Evolutionary conservation across 2,113 vertebrate genomes (phyloP).

Genomic region (Silurus glanis): DNA sequence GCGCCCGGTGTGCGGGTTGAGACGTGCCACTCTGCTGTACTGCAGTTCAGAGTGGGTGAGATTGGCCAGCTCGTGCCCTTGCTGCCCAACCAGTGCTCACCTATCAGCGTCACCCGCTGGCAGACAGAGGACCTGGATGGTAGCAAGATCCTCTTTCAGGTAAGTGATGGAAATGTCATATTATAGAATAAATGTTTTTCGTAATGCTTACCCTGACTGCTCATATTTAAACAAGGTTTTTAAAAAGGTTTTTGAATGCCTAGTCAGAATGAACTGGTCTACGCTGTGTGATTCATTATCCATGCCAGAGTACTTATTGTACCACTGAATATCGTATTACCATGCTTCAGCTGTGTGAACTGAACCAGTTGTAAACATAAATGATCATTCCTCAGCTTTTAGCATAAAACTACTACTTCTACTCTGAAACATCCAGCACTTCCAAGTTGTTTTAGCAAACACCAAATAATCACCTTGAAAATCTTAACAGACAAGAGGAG

Average conservation of each 20-base stretch:
- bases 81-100: constrained; percentile 86
- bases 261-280: neutral
- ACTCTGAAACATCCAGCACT: neutral
- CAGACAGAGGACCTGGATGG: constrained; percentile 93
- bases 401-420: neutral
- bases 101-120: constrained; percentile 89
- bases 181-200: neutral
- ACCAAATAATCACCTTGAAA: neutral
- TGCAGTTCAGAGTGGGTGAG: constrained; percentile 88
- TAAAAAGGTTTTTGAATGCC: neutral
- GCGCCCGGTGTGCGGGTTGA: constrained; percentile 76
- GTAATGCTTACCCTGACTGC: neutral
- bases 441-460: constrained; percentile 17
- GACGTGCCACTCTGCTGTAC: constrained; percentile 75
- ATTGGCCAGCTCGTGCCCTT: constrained; percentile 92
- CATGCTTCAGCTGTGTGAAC: neutral
- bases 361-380: neutral
- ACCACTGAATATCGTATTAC: neutral
- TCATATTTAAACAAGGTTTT: neutral
- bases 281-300: neutral
- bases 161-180: constrained; percentile 51
- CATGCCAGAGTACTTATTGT: neutral
- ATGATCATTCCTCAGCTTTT: neutral
- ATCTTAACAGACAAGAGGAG: neutral
- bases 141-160: constrained; percentile 92